A percentile compares a stretch with the other conserved stretches of the same genome.
These are phyloP conservation scores for Hyppa rectilinea DNA, from an alignment of 2,888 invertebrate species.

Conservation along the genomic window DNA sequence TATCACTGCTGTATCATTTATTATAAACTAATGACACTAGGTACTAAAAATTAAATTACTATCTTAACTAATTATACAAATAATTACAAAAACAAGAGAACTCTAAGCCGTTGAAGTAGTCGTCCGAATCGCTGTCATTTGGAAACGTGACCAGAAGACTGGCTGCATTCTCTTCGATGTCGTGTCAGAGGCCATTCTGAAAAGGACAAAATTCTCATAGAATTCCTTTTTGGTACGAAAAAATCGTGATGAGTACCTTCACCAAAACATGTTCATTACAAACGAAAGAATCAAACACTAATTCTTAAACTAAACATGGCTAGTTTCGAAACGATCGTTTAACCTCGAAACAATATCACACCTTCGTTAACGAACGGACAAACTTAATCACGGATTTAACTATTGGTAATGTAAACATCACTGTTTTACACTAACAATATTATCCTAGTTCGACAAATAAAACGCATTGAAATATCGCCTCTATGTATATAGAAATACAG, in stretches of 20 bases:
- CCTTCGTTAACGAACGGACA: slow-evolving; percentile 67
- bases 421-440: slow-evolving; percentile 62
- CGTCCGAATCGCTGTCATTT: too few species aligned
- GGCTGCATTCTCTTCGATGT: too few species aligned
- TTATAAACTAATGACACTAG: too few species aligned
- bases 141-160: too few species aligned
- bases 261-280: slow-evolving; percentile 64
- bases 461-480: slow-evolving; percentile 52
- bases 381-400: slow-evolving; percentile 76
- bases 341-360: slow-evolving; percentile 69
- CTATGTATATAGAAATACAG: slow-evolving; percentile 52
- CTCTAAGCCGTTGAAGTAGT: too few species aligned
- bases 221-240: neutral
- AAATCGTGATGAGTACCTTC: slow-evolving; percentile 47
- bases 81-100: too few species aligned
- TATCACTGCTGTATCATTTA: too few species aligned
- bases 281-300: slow-evolving; percentile 65
- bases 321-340: slow-evolving; percentile 69
- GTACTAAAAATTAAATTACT: too few species aligned
- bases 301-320: slow-evolving; percentile 64
- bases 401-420: slow-evolving; percentile 72
- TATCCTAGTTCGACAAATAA: slow-evolving; percentile 43
- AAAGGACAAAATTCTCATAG: neutral
- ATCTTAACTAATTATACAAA: too few species aligned
- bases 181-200: neutral